A percentile compares a stretch with the other conserved stretches of the same genome.
These are phyloP conservation scores for Enteromius paludinosus DNA, from an alignment of 2,797 vertebrate species.

Conservation along the genomic window DNA sequence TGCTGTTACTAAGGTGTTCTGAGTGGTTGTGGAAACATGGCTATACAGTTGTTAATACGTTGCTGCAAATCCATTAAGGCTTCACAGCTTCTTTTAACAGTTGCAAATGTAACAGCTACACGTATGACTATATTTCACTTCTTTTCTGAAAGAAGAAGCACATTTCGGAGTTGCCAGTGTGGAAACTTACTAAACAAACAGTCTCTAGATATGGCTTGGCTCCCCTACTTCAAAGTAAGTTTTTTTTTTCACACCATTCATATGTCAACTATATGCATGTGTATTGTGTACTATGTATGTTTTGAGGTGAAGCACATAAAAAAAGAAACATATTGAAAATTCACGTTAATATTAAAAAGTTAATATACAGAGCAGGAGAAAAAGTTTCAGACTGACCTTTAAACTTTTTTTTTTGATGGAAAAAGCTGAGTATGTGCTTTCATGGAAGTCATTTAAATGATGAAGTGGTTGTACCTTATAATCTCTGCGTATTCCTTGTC, in stretches of 20 bases:
- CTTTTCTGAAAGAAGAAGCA: not conserved
- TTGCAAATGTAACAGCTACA: not conserved
- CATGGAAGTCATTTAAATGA: not conserved
- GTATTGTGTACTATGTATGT: no score
- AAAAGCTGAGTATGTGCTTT: not conserved
- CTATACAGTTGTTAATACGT: not conserved
- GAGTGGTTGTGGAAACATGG: not conserved
- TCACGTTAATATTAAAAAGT: not conserved
- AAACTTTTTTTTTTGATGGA: not conserved
- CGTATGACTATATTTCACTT: not conserved
- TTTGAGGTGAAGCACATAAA: no score
- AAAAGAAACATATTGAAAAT: no score
- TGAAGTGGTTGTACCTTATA: conserved; percentile 83
- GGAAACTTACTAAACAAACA: not conserved
- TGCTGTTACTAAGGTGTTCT: not conserved
- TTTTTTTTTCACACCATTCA: no score
- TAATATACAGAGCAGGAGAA: not conserved
- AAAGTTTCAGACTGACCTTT: not conserved
- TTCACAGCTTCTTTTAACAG: not conserved
- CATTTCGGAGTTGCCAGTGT: not conserved
- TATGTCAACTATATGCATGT: no score
- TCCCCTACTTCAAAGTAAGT: not conserved
- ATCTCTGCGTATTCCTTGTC: conserved; percentile 99
- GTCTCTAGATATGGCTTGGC: not conserved
- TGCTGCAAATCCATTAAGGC: not conserved